Base-by-base conservation (phyloP, 30 jellyfish, hydroid and myxozoan species). In the Pseudorhiza aurosa region DNA sequence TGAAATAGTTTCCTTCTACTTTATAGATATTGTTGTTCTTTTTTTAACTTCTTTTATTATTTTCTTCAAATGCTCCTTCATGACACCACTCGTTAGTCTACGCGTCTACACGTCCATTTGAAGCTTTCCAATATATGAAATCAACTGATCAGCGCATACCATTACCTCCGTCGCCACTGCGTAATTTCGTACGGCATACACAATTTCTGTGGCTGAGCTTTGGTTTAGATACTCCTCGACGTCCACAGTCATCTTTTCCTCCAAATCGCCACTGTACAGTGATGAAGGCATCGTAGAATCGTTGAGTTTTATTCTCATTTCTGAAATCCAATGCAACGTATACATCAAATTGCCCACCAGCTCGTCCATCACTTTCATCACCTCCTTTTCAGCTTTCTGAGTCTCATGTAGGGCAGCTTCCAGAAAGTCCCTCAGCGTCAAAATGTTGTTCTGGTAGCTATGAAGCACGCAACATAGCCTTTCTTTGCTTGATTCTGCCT, bases 121-220 rank as follows among this genome's bases (percentile, higher is more conserved):
- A 6, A 57, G 40, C 37, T 24, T 18, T 6, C 25, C 42, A 4
- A 60, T 21, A 28, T 60, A 60, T 8, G 26, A 2, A 14, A 21
- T 21, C 9, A 68, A 22, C 4, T 7, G 18, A 18, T 44, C 51
- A 4, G 82, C 82, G 18, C 82, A 68, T 10, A 36, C 19, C 21
- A 17, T 7, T 39, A 29, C 58, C 44, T 68, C 82, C 5, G 18
- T 18, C 24, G 14, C 35, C n/a, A 68, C 19, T 5, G 82, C 82
- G 65, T 40, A 68, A 27, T 68, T 68, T 39, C 82, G 24, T 19
- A 43, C 82, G 5, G 82, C 82, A 46, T n/a, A 40, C 12, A 68
- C 82, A n/a, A 43, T 9, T 7, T 39, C 46, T 21, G 67, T 68
- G 31, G 31, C 33, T 21, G 64, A 32, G 21, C 79, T 65, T 65